Evolutionary conservation across 53 echinoderm and acorn worm species (phyloP), one percentile per base, ranked within the genome.

Genomic region (Mesocentrotus franciscanus): DNA sequence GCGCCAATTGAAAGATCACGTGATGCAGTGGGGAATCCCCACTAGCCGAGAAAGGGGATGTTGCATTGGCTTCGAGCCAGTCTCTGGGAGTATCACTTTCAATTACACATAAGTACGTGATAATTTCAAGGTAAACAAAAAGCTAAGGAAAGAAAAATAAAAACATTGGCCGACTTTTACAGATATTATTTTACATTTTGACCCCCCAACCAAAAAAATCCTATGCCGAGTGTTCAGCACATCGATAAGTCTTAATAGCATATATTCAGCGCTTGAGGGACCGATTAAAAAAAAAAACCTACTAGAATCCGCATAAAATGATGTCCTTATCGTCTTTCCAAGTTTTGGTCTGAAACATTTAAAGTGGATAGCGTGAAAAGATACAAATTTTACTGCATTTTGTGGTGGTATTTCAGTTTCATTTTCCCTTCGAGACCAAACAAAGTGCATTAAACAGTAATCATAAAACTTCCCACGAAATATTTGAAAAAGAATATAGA

Each of bases 1-100:
- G 81, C 81, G 81, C 81, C 81, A 81, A 32, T 13, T 30, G 30
- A 14, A 33, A 39, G 42, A 81, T 81, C 81, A 81, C 81, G 81
- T 81, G 81, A 18, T 81, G 34, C 9, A 78, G 9, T 20, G 81
- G 81, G 81, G 81, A 81, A 42, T 81, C 81, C 81, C 81, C 30
- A 27, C 15, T 7, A 29, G 9, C 42, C 10, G 18, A 22, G 42
- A 81, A 81, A 81, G 81, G 81, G 81, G 81, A 81, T 36, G 81
- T 18, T 39, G 39, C 15, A 16, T 36, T 36, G 81, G 81, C 42
- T 17, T 9, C 36, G 42, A 17, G 81, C 81, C 81, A 81, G 42
- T 42, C 8, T 81, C 78, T 20, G 2, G 0, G 15, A 81, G 81
- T 81, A 20, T 81, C 81, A 42, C 36, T 81, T 81, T 81, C 81